Evolutionary conservation across 2,888 invertebrate genomes (phyloP).

Genomic region (Petrolisthes cinctipes): DNA sequence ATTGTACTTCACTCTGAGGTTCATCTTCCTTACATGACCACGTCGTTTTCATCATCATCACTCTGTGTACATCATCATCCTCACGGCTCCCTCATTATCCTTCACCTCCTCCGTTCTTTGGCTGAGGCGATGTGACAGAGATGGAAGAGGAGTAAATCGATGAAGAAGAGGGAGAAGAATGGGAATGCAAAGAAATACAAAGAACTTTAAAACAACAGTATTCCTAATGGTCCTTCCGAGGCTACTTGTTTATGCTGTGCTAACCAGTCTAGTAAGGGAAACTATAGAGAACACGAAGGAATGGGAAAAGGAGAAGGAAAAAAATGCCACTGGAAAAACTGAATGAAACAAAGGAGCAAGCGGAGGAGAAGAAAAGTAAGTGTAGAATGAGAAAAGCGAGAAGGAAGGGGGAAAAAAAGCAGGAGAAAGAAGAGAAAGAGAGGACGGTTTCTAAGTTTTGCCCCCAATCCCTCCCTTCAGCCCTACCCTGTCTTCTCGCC

Average conservation of each 20-base stretch:
- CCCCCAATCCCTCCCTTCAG: background rate
- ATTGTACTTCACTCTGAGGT: background rate
- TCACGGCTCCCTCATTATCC: constrained; percentile 16
- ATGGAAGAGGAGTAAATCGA: background rate
- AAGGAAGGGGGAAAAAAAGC: background rate
- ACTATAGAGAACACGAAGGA: no score
- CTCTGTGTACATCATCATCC: constrained; percentile 38
- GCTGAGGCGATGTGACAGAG: background rate
- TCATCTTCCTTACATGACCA: constrained; percentile 30
- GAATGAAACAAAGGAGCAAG: no score
- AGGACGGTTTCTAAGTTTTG: background rate
- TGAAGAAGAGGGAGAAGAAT: background rate
- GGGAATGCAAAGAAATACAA: no score
- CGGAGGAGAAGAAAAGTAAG: no score
- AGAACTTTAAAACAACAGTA: no score
- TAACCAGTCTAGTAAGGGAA: no score
- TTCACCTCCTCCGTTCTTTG: background rate
- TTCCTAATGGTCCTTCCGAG: no score
- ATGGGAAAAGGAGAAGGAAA: no score
- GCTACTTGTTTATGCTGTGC: no score
- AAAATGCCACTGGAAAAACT: no score
- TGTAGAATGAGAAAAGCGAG: background rate
- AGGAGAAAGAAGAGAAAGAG: background rate
- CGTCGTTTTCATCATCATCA: constrained; percentile 43
- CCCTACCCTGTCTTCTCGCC: background rate